Conservation (phyloP, 2,888 invertebrate species). For the Myathropa florea region DNA sequence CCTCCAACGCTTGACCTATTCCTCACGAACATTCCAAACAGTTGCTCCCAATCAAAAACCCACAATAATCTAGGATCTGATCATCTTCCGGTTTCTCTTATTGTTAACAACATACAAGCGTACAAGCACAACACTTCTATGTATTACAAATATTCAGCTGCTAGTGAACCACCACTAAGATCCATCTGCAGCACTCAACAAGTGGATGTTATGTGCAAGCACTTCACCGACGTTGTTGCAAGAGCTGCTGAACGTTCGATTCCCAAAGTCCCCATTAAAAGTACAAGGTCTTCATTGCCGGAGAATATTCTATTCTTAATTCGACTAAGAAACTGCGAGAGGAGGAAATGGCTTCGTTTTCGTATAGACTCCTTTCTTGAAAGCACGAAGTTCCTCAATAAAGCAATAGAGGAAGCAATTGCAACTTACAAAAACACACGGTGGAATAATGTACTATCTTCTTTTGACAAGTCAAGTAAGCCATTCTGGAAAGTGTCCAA, state of each 20-base stretch:
- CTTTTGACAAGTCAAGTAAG: too few relatives aligned
- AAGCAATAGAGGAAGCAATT: too few relatives aligned
- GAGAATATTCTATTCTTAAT: background rate
- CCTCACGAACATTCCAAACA: background rate
- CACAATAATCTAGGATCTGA: background rate
- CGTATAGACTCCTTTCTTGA: too few relatives aligned
- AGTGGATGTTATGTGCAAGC: too few relatives aligned
- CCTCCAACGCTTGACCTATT: background rate
- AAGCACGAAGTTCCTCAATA: too few relatives aligned
- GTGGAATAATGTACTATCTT: background rate
- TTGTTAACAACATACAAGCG: background rate
- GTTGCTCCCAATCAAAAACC: background rate
- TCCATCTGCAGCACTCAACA: background rate
- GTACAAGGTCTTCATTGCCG: background rate
- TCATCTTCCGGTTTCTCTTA: conserved; percentile 1
- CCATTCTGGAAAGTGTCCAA: background rate
- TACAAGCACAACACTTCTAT: background rate
- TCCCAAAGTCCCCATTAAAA: background rate
- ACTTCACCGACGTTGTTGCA: too few relatives aligned
- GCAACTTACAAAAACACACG: background rate
- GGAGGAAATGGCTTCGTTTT: too few relatives aligned
- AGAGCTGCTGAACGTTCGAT: background rate
- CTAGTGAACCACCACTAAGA: background rate
- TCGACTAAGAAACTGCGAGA: background rate
- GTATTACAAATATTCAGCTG: background rate